Base-by-base conservation (phyloP, 2,113 vertebrate species). In the Tiliqua scincoides region DNA sequence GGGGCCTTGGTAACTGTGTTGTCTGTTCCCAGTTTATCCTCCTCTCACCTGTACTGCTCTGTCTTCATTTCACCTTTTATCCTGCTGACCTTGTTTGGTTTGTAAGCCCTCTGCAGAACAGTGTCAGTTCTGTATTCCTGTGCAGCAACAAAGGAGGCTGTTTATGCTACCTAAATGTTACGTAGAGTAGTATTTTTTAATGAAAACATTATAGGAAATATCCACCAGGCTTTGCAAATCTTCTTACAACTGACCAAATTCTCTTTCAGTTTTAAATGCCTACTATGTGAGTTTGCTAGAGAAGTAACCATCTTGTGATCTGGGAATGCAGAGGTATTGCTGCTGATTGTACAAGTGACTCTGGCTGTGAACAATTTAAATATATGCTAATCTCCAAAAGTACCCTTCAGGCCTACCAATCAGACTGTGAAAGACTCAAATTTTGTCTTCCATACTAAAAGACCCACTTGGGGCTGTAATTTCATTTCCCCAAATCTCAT, bases 401-500 rank as follows among this genome's bases (percentile, higher is more conserved):
- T 40, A 57, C 35, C 32, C 20, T 70, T 79, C 35, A 62, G 18
- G 18, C n/a, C 43, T 71, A 71, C 52, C 52, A 78, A 35, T 35
- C 72, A 68, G 20, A 52, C 37, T 54, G 30, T 17, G 57, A 57
- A 84, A 88, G 43, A 2, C 2, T 32, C 21, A 43, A 1, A 3
- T 86, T 91, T 88, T 35, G 67, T 78, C 67, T 62, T 85, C 65
- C 78, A 40, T 76, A 25, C 25, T 15, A 81, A 27, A 87, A 74
- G 54, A 30, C 21, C 85, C 59, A 61, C 70, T 78, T 82, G 65
- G 88, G 85, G 72, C 71, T 85, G 17, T 61, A 76, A 74, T n/a
- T 92, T 89, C 23, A 85, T 86, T 93, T 90, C 54, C 87, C 14
- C 57, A 80, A 0, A 88, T 90, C 88, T 17, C 35, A 90, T 73